Base-by-base conservation (phyloP, 2,113 vertebrate genomes). In the Centrocercus urophasianus region DNA sequence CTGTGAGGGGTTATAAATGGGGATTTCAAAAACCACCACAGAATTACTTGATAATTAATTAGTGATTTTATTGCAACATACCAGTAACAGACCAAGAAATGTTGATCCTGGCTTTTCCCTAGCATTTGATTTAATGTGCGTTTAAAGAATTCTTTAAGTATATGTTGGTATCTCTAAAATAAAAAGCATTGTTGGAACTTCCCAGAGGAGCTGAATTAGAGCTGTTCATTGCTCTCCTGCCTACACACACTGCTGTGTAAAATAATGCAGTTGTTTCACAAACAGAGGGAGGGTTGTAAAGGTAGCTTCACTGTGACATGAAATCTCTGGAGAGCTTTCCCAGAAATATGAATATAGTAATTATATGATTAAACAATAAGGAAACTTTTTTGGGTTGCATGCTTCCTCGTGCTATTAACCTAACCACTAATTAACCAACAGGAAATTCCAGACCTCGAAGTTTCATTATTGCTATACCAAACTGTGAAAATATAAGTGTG, bases 351-450 rank as follows among this genome's bases (percentile, higher is more conserved):
- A 78, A 78, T 93, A 38, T 76, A 85, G 64, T 94, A 95, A 95
- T 95, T 95, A 86, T 61, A 84, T 89, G 89, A 92, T 96, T 87
- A 88, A 93, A 61, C 79, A 96, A 92, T 90, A 88, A 95, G 71
- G 72, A 82, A 94, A 90, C 73, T 88, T 95, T 86, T 86, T 32
- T 82, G 88, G 83, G 63, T 75, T 89, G 94, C 89, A 34, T 48
- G 86, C 91, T 97, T 96, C 92, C 83, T 92, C 56, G 32, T 91
- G 72, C 61, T 94, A 67, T 94, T 91, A 89, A 93, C 93, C 86
- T 93, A 96, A 94, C 89, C 86, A 60, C 89, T 93, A 93, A 96
- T 97, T 96, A 96, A 95, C 69, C 36, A 50, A 83, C 83, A 84
- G 90, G 93, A 96, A 96, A 93, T 96, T 86, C 70, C 50, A 92